Percentiles rank a stretch among this genome's conserved stretches.
These are phyloP conservation scores for Erythrocercus mccallii DNA, from an alignment of 2,113 vertebrate genomes.

Conservation along the genomic window DNA sequence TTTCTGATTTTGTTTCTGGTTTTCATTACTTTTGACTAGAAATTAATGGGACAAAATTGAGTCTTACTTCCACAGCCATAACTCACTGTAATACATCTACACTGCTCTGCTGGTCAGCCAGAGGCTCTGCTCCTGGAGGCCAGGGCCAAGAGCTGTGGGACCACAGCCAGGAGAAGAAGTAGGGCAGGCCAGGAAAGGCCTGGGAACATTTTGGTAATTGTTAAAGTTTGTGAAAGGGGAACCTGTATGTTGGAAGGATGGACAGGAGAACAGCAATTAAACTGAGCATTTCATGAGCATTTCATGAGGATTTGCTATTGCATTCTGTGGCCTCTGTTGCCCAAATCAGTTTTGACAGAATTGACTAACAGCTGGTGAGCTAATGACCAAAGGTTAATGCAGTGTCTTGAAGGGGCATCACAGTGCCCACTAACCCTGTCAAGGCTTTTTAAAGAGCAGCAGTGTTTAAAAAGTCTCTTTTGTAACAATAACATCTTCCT, in stretches of 20 bases:
- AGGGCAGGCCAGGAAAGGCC: neutral
- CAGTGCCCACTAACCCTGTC: neutral
- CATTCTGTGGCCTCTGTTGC: neutral
- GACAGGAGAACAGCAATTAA: neutral
- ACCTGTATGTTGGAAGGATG: neutral
- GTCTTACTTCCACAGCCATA: neutral
- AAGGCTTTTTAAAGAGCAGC: neutral
- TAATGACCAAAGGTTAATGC: neutral
- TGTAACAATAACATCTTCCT: neutral
- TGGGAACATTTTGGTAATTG: constrained; percentile 2
- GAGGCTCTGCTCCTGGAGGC: neutral
- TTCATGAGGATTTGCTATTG: neutral
- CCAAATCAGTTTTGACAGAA: neutral
- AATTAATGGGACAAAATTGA: neutral
- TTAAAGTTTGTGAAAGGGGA: neutral
- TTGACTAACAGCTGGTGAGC: neutral
- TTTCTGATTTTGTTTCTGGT: neutral
- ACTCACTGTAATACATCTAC: neutral
- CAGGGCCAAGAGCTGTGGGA: neutral
- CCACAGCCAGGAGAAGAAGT: neutral
- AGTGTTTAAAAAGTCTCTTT: neutral
- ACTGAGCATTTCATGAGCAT: neutral
- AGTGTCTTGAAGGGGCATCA: neutral
- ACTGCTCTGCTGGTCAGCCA: neutral
- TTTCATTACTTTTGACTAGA: neutral